Base-by-base conservation (phyloP, 2,888 invertebrate genomes). In the Bedellia somnulentella region DNA sequence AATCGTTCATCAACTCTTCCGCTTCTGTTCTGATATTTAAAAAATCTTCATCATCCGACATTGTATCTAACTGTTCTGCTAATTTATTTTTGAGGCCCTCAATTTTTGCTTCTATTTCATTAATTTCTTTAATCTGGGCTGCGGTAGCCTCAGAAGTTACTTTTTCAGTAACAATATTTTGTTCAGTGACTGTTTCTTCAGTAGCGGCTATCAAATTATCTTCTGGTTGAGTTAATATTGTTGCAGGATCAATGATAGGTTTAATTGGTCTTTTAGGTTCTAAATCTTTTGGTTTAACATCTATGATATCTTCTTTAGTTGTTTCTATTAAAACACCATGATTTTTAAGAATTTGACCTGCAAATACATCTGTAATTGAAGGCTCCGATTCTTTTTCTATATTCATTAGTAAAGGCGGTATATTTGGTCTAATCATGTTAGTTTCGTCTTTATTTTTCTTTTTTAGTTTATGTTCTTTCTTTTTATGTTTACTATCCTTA, bases 41-140 rank as follows among this genome's bases (percentile, higher is more conserved):
- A 47, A 81, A 81, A 50, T 86, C 85, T 39, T 83, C 83, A 50
- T 81, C 82, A 37, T 82, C 81, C 4, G 79, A 80, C 57, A 80
- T 80, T 35, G 78, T 78, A 38, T 79, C 76, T 24, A 80, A 51
- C 33, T 73, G 71, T 30, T 70, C 67, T 0, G 49, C 56, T 30
- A 71, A 51, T 48, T 73, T 75, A 38, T 67, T 63, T 41, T 64
- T 71, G 31, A 71, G 45, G 1, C 66, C 71, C 35, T 63, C 60
- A 30, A 86, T 85, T 57, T 83, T 82, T 37, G 78, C 80, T 59
- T 86, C 85, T 40, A 85, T 80, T 42, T 62, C 59, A 37, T 54
- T 59, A 32, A 70, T 68, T 43, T 75, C 75, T 28, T 61, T 64
- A 4, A 70, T 48, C 25, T 67, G 62, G 1, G 66, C 61, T 12